Evolutionary conservation across 2,113 vertebrate genomes (phyloP).

Genomic region (Poeciliopsis turrubarensis): DNA sequence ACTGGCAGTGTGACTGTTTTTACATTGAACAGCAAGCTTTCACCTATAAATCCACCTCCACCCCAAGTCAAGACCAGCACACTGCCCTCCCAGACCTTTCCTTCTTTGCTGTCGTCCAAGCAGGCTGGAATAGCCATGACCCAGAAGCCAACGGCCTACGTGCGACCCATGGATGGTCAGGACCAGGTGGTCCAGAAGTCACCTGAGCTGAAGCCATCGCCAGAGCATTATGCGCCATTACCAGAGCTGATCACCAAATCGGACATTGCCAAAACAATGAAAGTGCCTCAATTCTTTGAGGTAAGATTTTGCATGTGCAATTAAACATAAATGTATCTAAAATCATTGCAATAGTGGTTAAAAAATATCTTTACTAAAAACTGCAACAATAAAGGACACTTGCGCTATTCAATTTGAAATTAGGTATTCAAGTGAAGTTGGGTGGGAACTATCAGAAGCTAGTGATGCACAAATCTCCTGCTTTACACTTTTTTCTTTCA

Average conservation of each 20-base stretch:
- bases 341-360: not conserved
- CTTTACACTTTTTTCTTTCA: too few relatives aligned
- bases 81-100: slow-evolving; percentile 85
- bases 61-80: slow-evolving; percentile 69
- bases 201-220: slow-evolving; percentile 86
- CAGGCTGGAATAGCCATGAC: slow-evolving; percentile 79
- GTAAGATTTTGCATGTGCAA: slow-evolving; percentile 74
- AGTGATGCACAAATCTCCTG: not conserved
- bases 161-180: slow-evolving; percentile 95
- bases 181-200: slow-evolving; percentile 88
- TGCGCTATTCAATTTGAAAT: too few relatives aligned
- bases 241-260: slow-evolving; percentile 81
- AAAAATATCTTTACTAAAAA: not conserved
- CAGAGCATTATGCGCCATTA: slow-evolving; percentile 80
- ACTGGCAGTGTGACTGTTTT: slow-evolving; percentile 49
- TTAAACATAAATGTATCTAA: not conserved
- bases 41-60: slow-evolving; percentile 59
- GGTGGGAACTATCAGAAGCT: not conserved
- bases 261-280: slow-evolving; percentile 82
- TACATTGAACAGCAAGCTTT: slow-evolving; percentile 59
- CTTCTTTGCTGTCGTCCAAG: slow-evolving; percentile 86
- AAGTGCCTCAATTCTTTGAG: slow-evolving; percentile 82
- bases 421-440: not conserved
- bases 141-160: slow-evolving; percentile 94
- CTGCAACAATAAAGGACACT: not conserved